Conservation (phyloP, 2,113 vertebrate genomes). For the Oreocharis arfaki region DNA sequence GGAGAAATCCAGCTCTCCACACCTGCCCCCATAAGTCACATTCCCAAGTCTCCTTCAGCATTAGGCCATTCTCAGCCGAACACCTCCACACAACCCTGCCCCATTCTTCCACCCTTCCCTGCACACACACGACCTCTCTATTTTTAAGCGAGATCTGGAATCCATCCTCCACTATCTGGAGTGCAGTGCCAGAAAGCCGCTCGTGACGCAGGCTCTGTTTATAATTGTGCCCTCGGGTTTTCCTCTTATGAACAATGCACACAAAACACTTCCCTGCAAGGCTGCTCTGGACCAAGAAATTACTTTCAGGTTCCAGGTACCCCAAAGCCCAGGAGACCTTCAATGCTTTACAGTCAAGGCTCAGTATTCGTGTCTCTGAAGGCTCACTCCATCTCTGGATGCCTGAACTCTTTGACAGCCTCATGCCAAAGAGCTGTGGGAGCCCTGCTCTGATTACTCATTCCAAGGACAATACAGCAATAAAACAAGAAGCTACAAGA, state of each 20-base stretch:
- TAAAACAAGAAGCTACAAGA: not conserved
- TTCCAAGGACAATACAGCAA: conserved; percentile 23
- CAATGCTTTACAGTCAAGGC: not conserved
- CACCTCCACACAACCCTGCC: not conserved
- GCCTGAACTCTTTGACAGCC: not conserved
- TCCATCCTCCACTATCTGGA: conserved; percentile 12
- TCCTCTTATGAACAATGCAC: conserved; percentile 33
- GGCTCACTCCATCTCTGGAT: not conserved
- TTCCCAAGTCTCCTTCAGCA: not conserved
- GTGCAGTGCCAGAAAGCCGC: not conserved
- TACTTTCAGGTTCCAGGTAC: not conserved
- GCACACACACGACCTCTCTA: not conserved
- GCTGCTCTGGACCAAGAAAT: not conserved
- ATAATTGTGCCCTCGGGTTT: conserved; percentile 22
- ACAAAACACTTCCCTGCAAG: not conserved
- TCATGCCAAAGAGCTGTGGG: not conserved
- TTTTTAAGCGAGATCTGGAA: conserved; percentile 39
- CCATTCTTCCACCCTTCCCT: not conserved
- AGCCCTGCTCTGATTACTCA: not conserved
- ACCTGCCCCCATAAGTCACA: accelerated
- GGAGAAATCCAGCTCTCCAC: not conserved
- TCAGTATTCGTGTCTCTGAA: accelerated
- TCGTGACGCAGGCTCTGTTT: conserved; percentile 18
- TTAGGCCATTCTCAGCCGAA: accelerated
- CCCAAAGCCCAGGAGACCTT: not conserved